Evolutionary conservation across 2,113 vertebrate genomes (phyloP).

Genomic region (Grammomys dolichurus): DNA sequence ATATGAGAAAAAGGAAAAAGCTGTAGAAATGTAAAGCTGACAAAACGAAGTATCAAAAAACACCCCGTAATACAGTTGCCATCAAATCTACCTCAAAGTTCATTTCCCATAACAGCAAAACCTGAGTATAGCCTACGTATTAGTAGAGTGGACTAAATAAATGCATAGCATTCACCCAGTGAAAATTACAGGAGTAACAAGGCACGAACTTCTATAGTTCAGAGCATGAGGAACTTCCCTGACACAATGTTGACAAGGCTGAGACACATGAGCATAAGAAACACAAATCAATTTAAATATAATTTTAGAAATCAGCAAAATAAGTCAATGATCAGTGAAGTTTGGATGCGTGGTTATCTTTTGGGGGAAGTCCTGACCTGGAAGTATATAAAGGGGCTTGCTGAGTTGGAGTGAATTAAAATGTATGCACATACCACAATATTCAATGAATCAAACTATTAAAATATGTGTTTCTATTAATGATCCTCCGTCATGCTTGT

Average conservation of each 20-base stretch:
- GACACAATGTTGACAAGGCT: neutral
- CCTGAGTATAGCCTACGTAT: neutral
- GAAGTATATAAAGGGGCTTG: neutral
- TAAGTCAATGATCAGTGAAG: neutral
- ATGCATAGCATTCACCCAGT: neutral
- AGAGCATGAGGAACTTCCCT: neutral
- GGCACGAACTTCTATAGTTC: neutral
- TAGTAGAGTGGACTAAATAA: constrained; percentile 24
- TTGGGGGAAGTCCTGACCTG: neutral
- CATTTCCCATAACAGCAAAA: neutral
- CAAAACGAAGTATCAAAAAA: constrained; percentile 47
- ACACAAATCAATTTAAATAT: neutral
- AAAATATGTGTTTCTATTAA: too few relatives aligned
- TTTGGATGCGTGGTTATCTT: neutral
- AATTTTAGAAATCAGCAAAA: neutral
- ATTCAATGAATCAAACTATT: neutral
- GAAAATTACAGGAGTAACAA: neutral
- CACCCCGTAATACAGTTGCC: neutral
- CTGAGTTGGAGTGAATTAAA: neutral
- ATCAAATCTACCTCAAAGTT: constrained; percentile 48
- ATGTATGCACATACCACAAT: neutral
- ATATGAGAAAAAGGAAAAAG: neutral
- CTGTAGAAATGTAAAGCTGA: constrained; percentile 32
- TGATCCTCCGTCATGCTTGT: too few relatives aligned
- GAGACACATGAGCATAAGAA: neutral